Conservation (phyloP, 2,888 invertebrate species). For the Ditylenchus weischeri region DNA sequence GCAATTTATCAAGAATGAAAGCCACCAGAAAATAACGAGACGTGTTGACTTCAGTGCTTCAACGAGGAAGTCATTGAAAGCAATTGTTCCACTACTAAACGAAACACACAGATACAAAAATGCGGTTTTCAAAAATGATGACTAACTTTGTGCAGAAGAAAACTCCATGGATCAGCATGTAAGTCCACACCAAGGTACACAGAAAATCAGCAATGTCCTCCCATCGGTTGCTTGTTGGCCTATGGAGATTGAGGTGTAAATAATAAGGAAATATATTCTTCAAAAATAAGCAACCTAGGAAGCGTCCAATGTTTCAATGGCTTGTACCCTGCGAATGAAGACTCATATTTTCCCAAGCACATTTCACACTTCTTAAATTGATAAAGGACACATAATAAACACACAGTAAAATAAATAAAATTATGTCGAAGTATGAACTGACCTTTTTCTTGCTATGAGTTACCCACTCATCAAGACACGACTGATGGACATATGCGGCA, state of each 20-base stretch:
- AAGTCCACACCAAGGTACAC: constrained; percentile 10
- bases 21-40: constrained; percentile 15
- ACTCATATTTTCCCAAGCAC: constrained; percentile 12
- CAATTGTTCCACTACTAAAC: constrained; percentile 1
- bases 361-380: constrained; percentile 12
- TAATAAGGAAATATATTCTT: too few species aligned
- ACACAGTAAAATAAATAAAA: neutral
- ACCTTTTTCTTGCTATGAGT: neutral
- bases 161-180: too few species aligned
- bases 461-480: constrained; percentile 15
- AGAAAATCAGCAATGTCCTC: constrained; percentile 15
- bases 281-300: too few species aligned
- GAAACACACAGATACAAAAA: neutral
- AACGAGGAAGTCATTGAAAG: neutral
- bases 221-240: constrained; percentile 16
- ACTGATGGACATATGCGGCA: constrained; percentile 12
- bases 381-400: neutral
- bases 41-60: constrained; percentile 11
- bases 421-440: neutral
- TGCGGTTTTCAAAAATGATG: neutral
- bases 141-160: too few species aligned
- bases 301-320: neutral
- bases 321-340: neutral
- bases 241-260: too few species aligned
- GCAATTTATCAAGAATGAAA: constrained; percentile 11